Base-by-base conservation (phyloP, 2,113 vertebrate species). In the Promerops cafer region DNA sequence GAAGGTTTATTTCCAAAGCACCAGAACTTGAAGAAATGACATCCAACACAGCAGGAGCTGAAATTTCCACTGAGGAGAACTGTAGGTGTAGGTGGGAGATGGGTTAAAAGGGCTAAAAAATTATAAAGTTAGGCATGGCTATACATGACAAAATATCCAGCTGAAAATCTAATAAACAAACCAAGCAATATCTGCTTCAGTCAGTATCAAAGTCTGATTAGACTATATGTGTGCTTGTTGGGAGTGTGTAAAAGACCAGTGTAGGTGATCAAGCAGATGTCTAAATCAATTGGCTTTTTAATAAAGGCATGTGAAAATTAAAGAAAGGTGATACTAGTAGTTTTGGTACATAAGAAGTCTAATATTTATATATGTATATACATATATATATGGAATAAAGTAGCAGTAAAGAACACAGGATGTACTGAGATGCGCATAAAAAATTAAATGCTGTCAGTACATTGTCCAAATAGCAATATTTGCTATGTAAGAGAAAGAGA, bases 1-100 rank as follows among this genome's bases (percentile, higher is more conserved):
- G 83, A 66, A 87, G 52, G 30, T 59, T 96, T 95, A 77, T 96
- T 95, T 93, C 76, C 52, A 80, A 54, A 96, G 72, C 75, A 39
- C 52, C 39, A 52, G 84, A 84, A 83, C 89, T 87, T 95, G 78
- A 74, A 60, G 76, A 90, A 89, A 94, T 60, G 21, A 80, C 70
- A 94, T 90, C 60, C 50, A 53, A 47, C 57, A 59, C 77, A 90
- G 91, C 87, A 85, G 92, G 77, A 52, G 60, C 66, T 79, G 20
- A 75, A 89, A 70, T 88, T 33, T 90, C 57, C 76, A 0, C 37
- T 1, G 2, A 84, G 64, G 54, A 96, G 82, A 92, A 39, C 61
- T 83, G 54, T 61, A 91, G 35, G 6, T 88, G 15, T 69, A 87
- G 87, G 69, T 60, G 40, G 28, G 56, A 86, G 35, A 52, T 72